Percentiles rank a stretch among this genome's conserved stretches.
Evolutionary conservation across 2,888 invertebrate species (phyloP).

Genomic region (Pediacus dermestoides): DNA sequence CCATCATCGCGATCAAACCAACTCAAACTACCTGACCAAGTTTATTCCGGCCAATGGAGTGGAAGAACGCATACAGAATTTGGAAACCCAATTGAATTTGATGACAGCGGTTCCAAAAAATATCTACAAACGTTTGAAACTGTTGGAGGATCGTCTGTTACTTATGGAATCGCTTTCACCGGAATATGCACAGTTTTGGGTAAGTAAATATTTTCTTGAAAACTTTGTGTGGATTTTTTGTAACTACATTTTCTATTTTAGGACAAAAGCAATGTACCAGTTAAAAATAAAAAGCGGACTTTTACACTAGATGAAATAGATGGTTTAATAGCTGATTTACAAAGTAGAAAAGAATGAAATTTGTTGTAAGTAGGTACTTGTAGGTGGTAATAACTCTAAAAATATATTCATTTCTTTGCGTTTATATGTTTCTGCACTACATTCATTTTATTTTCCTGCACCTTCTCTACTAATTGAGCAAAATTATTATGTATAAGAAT

Average conservation of each 20-base stretch:
- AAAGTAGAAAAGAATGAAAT: no score
- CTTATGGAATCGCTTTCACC: constrained; percentile 74
- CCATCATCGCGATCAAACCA: constrained; percentile 53
- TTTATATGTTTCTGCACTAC: no score
- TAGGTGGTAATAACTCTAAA: no score
- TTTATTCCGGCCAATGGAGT: constrained; percentile 53
- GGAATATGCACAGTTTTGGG: constrained; percentile 72
- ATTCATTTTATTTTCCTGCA: no score
- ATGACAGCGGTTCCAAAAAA: constrained; percentile 57
- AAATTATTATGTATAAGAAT: no score
- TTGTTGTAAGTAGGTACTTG: no score
- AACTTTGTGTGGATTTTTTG: neutral
- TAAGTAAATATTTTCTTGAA: constrained; percentile 43
- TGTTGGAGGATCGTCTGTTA: constrained; percentile 70
- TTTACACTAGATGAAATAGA: constrained; percentile 42
- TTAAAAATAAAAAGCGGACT: constrained; percentile 38
- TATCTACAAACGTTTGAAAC: constrained; percentile 66
- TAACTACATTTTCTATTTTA: constrained; percentile 20
- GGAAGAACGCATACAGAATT: constrained; percentile 63
- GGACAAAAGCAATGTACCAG: constrained; percentile 31
- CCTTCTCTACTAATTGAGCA: no score
- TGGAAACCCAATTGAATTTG: constrained; percentile 61
- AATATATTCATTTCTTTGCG: no score
- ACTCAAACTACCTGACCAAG: constrained; percentile 51
- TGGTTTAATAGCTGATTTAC: constrained; percentile 39